Conservation (phyloP, 1,140 invertebrate genomes). For the Wasmannia auropunctata region DNA sequence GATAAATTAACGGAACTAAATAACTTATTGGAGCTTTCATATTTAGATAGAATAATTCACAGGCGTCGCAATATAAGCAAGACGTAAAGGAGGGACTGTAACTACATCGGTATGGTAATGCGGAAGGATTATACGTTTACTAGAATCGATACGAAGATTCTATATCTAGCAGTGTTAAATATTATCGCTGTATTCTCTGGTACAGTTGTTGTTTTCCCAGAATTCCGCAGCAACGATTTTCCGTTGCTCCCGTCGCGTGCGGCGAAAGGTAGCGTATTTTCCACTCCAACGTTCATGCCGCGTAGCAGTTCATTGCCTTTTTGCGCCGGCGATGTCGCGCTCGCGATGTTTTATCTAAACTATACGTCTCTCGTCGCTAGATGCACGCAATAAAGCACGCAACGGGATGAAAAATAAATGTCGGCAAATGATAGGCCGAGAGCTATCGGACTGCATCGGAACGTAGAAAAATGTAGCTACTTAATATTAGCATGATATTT, state of each 20-base stretch:
- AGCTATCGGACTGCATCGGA: neutral
- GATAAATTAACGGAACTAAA: neutral
- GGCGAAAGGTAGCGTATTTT: constrained; percentile 48
- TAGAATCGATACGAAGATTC: constrained; percentile 55
- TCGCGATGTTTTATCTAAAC: constrained; percentile 64
- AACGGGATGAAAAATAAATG: constrained; percentile 20
- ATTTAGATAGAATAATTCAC: neutral
- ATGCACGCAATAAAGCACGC: constrained; percentile 49
- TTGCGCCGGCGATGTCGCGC: constrained; percentile 48
- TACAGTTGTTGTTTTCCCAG: constrained; percentile 57
- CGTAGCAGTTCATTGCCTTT: constrained; percentile 64
- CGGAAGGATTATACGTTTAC: neutral
- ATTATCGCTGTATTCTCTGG: neutral
- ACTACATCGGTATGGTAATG: neutral
- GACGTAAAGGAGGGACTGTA: neutral
- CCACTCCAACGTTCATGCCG: constrained; percentile 56
- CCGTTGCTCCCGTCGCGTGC: constrained; percentile 61
- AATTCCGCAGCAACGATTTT: constrained; percentile 69
- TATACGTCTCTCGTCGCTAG: constrained; percentile 38
- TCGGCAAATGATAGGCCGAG: constrained; percentile 37
- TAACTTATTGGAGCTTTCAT: neutral
- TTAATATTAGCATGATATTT: neutral
- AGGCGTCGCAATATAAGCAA: neutral
- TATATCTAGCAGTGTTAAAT: neutral
- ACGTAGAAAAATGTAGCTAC: neutral